A percentile compares a stretch with the other conserved stretches of the same genome.
Evolutionary conservation across 2,113 vertebrate species (phyloP).

Genomic region (Corythoichthys intestinalis): DNA sequence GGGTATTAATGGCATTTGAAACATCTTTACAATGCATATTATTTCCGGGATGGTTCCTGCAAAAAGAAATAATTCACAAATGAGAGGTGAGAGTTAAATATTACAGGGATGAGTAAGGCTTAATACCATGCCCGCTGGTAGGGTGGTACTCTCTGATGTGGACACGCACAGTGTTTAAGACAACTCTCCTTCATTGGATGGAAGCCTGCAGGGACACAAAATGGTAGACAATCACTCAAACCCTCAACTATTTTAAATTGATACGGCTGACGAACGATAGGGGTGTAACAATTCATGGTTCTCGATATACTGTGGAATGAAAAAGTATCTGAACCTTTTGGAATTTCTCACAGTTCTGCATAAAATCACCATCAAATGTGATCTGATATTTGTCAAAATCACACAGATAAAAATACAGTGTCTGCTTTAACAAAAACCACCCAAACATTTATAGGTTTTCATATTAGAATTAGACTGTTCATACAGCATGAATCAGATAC

Average conservation of each 20-base stretch:
- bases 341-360: no score
- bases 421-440: no score
- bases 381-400: no score
- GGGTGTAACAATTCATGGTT: no score
- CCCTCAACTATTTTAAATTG: neutral
- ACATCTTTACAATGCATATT: neutral
- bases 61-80: neutral
- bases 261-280: no score
- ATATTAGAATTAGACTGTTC: no score
- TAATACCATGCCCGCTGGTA: constrained; percentile 18
- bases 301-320: no score
- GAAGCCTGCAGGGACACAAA: constrained; percentile 22
- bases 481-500: no score
- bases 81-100: neutral
- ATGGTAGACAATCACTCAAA: constrained; percentile 1
- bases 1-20: neutral
- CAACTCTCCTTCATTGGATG: neutral
- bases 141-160: neutral
- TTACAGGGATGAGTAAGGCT: neutral
- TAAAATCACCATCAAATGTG: no score
- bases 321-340: no score
- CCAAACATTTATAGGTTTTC: no score
- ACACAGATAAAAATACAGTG: no score
- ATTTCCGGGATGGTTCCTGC: constrained; percentile 6
- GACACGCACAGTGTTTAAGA: constrained; percentile 1